Base-by-base conservation (phyloP, 1,140 invertebrate species). In the Drosophila tropicalis region DNA sequence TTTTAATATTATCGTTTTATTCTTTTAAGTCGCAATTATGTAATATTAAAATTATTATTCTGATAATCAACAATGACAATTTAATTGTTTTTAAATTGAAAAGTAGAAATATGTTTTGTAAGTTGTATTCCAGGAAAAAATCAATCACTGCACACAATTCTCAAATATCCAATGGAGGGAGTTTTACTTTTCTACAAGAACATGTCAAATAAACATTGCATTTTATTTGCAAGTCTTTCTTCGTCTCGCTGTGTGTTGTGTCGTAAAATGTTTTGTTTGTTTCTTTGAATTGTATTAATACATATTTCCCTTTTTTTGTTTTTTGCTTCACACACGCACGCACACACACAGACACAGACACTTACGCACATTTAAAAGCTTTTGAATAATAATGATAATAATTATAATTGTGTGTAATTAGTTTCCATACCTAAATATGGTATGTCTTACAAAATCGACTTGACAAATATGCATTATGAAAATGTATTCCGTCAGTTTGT, bases 21-120 rank as follows among this genome's bases (percentile, higher is more conserved):
- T 83, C 65, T 61, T 71, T 71, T 76, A 87, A 83, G 76, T 86
- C 76, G 73, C 79, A 86, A 89, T 87, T 87, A 85, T 82, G 71
- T 86, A 79, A 87, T 86, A 87, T 82, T 86, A 86, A 86, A 86
- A 86, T 86, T 76, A 86, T 73, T 86, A 72, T 83, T 81, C 87
- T 83, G 81, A 83, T 78, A 86, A 87, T 77, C 80, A 91, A 90
- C 90, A 91, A 78, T 81, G 89, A 89, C 90, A 91, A 86, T 86
- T 89, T 76, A 86, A 83, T 86, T 86, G 78, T 73, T 80, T 51
- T 85, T 84, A 80, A 89, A 89, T 89, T 90, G 77, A 89, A 89
- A 79, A 90, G 78, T 89, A 76, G 69, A 86, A 90, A 79, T 70
- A 72, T 75, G 86, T 74, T 78, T 79, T 36, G 36, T 51, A 22